Evolutionary conservation across 2,113 vertebrate species (phyloP).

Genomic region (Chaetops frenatus): DNA sequence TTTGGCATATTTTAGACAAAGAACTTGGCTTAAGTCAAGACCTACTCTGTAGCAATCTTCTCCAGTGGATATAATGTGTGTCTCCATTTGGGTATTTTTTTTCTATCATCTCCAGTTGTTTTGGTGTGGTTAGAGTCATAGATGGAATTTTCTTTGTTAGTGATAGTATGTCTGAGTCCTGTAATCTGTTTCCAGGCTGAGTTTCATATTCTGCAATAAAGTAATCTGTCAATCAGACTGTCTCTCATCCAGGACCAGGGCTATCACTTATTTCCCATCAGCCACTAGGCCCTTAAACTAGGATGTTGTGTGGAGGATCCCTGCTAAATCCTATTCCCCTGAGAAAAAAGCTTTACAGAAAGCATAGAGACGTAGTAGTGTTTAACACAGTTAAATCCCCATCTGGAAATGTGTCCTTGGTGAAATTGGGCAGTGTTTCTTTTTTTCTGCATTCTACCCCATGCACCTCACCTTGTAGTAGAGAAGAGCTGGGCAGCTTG

Average conservation of each 20-base stretch:
- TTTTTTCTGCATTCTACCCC: neutral
- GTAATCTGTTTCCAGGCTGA: neutral
- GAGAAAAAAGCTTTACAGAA: neutral
- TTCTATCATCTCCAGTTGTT: neutral
- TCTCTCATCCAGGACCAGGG: neutral
- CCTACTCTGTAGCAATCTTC: neutral
- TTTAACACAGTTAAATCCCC: neutral
- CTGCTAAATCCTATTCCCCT: neutral
- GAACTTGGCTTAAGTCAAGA: neutral
- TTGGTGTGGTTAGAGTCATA: neutral
- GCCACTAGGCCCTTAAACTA: neutral
- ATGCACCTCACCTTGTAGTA: neutral
- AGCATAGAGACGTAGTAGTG: neutral
- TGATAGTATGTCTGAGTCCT: neutral
- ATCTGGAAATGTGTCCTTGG: accelerated
- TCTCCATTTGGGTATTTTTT: neutral
- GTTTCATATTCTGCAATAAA: neutral
- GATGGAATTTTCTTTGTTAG: neutral
- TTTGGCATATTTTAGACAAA: neutral
- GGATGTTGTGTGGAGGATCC: neutral
- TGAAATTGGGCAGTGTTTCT: neutral
- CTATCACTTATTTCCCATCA: neutral
- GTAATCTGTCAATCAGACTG: neutral
- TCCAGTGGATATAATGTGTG: neutral
- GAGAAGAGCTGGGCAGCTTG: neutral